phyloP scores from a whole-genome alignment of 2,888 invertebrate species.

The Tenthredo notha region DNA sequence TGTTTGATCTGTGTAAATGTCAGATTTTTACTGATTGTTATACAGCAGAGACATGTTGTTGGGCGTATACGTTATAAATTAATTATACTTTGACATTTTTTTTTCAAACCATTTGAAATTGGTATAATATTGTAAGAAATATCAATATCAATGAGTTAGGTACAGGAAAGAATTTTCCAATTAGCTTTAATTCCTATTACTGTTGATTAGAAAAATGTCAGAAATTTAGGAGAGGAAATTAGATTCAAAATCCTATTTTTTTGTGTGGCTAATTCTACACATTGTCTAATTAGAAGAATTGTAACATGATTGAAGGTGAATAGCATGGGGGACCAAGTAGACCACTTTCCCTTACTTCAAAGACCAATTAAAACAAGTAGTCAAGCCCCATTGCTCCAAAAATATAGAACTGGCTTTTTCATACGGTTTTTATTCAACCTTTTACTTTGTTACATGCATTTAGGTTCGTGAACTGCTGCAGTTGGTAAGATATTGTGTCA shows the following conservation, averaged over 20 bases:
- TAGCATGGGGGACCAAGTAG: not conserved
- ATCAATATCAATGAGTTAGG: too few relatives aligned
- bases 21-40: not conserved
- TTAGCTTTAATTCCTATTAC: not conserved
- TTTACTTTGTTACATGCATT: not conserved
- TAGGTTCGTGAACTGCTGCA: not conserved
- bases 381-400: not conserved
- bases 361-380: not conserved
- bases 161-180: too few relatives aligned
- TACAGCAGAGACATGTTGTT: not conserved
- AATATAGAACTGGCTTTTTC: not conserved
- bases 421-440: not conserved
- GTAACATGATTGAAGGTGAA: not conserved
- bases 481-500: not conserved
- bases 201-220: not conserved
- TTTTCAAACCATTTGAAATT: not conserved
- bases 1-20: not conserved
- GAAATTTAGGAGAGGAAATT: not conserved
- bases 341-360: not conserved
- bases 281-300: not conserved
- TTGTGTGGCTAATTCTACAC: not conserved
- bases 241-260: not conserved
- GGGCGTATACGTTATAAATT: not conserved
- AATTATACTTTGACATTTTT: not conserved
- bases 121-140: not conserved